Evolutionary conservation across 2,113 vertebrate genomes (phyloP).

Genomic region (Progne subis): DNA sequence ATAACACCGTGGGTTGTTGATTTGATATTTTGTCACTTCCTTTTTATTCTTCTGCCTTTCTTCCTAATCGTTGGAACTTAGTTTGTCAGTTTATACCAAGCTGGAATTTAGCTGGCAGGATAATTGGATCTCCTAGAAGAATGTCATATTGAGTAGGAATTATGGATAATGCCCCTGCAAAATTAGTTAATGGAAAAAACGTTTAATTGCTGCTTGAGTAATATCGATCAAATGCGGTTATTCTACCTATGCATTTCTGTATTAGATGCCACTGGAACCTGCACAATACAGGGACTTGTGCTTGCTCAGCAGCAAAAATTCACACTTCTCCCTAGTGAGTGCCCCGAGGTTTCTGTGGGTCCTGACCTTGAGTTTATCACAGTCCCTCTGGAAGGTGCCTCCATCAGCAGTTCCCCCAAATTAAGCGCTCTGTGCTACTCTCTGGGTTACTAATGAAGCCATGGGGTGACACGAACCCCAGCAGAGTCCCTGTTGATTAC

Average conservation of each 20-base stretch:
- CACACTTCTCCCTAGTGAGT: background rate
- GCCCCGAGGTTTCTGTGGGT: background rate
- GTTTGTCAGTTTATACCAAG: slow-evolving; percentile 59
- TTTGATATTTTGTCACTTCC: slow-evolving; percentile 64
- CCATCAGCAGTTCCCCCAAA: background rate
- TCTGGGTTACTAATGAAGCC: background rate
- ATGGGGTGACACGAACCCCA: accelerated
- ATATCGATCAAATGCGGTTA: slow-evolving; percentile 3
- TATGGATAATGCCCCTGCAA: slow-evolving; percentile 29
- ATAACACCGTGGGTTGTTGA: slow-evolving; percentile 58
- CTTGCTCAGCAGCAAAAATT: background rate
- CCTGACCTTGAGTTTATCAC: background rate
- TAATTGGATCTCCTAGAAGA: slow-evolving; percentile 49
- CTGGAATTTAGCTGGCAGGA: slow-evolving; percentile 53
- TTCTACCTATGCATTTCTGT: slow-evolving; percentile 15
- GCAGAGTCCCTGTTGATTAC: background rate
- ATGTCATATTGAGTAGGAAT: slow-evolving; percentile 48
- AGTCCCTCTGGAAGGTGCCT: background rate
- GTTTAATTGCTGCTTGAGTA: slow-evolving; percentile 50
- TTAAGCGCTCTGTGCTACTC: background rate
- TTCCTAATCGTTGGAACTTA: slow-evolving; percentile 24
- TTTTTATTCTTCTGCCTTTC: slow-evolving; percentile 49
- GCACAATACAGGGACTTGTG: background rate
- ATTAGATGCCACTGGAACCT: background rate
- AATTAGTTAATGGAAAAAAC: slow-evolving; percentile 37